Conservation (phyloP, 2,888 invertebrate genomes). For the Epirrita christyi region DNA sequence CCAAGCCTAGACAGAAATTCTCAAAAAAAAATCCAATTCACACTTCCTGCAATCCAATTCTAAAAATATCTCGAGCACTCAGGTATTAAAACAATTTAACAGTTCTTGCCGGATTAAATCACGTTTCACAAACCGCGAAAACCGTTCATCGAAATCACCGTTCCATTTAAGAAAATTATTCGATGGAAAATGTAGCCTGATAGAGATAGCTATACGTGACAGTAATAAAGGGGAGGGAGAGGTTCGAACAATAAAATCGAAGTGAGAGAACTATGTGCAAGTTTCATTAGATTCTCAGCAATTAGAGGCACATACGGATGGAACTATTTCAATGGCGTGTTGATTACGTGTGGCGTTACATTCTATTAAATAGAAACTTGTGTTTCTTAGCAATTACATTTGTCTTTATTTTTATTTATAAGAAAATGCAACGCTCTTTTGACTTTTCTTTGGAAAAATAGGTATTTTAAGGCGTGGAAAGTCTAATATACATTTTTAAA, state of each 20-base stretch:
- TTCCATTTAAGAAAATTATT: slow-evolving; percentile 44
- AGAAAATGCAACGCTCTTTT: too few species aligned
- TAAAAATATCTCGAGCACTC: slow-evolving; percentile 14
- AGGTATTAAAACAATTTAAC: slow-evolving; percentile 24
- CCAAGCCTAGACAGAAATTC: not conserved
- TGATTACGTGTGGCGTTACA: slow-evolving; percentile 9
- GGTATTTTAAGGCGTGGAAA: too few species aligned
- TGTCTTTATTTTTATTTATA: not conserved
- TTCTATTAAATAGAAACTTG: slow-evolving; percentile 3
- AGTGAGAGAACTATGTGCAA: slow-evolving; percentile 13
- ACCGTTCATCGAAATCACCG: slow-evolving; percentile 32
- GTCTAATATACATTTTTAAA: too few species aligned
- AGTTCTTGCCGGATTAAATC: slow-evolving; percentile 21
- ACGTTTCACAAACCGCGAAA: slow-evolving; percentile 19
- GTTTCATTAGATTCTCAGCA: slow-evolving; percentile 17
- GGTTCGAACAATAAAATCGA: slow-evolving; percentile 10
- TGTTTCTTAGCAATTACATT: not conserved
- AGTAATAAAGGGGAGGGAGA: slow-evolving; percentile 33
- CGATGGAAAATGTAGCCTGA: slow-evolving; percentile 44
- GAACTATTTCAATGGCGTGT: slow-evolving; percentile 17
- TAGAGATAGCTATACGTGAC: slow-evolving; percentile 30
- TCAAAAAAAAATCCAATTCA: not conserved
- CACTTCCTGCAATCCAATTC: slow-evolving; percentile 4
- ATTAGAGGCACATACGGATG: slow-evolving; percentile 15
- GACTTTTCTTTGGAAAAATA: too few species aligned